Percentiles rank a stretch among this genome's conserved stretches.
Evolutionary conservation across 2,797 vertebrate species (phyloP).

Genomic region (Amphiprion clarkii): DNA sequence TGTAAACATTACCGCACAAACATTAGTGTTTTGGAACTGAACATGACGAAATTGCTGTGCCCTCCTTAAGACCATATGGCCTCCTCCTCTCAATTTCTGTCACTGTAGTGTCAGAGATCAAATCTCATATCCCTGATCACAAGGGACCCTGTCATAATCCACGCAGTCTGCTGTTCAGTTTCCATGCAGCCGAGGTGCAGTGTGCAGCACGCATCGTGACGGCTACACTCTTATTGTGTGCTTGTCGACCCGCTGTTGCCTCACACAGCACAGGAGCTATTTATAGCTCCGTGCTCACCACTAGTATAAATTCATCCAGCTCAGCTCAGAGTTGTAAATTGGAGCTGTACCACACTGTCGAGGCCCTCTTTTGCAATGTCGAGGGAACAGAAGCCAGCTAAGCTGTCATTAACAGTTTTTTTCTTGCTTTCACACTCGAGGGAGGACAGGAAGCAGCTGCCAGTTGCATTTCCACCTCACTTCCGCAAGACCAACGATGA

Average conservation of each 20-base stretch:
- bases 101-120: constrained; percentile 64
- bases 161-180: constrained; percentile 59
- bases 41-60: constrained; percentile 44
- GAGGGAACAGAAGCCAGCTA: constrained; percentile 40
- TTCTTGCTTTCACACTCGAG: constrained; percentile 39
- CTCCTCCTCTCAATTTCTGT: constrained; percentile 32
- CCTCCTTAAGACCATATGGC: constrained; percentile 50
- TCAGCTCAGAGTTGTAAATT: constrained; percentile 70
- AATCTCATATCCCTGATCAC: constrained; percentile 62
- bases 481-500: constrained; percentile 35
- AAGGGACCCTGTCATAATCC: constrained; percentile 66
- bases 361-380: constrained; percentile 37
- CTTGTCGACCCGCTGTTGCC: constrained; percentile 68
- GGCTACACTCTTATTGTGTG: constrained; percentile 69
- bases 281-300: constrained; percentile 75
- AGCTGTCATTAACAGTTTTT: constrained; percentile 47
- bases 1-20: constrained; percentile 61
- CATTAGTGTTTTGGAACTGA: constrained; percentile 60
- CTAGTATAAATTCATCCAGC: constrained; percentile 82
- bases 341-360: constrained; percentile 59
- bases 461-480: constrained; percentile 57
- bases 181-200: constrained; percentile 45
- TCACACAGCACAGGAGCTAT: constrained; percentile 76
- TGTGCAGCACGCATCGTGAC: constrained; percentile 41
- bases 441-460: constrained; percentile 71